phyloP scores from a whole-genome alignment of 2,113 vertebrate genomes.

The Nycticorax nycticorax region DNA sequence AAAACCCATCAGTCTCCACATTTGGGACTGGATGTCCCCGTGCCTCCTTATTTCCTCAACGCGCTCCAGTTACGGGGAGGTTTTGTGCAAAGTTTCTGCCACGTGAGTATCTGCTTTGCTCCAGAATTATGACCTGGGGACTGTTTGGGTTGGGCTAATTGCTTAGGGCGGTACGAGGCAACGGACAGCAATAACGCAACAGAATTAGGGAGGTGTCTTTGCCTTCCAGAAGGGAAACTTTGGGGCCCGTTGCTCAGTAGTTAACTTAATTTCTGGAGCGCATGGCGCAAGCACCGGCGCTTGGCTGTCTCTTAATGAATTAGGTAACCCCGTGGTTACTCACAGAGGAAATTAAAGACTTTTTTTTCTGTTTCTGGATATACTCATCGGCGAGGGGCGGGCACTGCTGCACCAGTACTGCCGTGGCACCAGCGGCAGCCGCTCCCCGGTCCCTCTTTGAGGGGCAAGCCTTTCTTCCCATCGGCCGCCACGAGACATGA shows the following conservation, averaged over 20 bases:
- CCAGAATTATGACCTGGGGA: not conserved
- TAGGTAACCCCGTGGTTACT: not conserved
- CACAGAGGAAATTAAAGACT: not conserved
- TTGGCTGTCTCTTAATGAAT: not conserved
- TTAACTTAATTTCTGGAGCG: not conserved
- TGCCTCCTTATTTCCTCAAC: not conserved
- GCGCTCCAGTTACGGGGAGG: not conserved
- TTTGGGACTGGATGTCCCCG: not conserved
- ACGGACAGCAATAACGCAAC: rapidly evolving
- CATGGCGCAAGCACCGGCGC: not conserved
- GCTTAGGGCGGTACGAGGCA: not conserved
- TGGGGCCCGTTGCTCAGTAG: rapidly evolving
- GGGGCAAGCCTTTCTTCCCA: not conserved
- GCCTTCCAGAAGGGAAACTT: not conserved
- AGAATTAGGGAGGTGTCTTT: not conserved
- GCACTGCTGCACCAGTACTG: not conserved
- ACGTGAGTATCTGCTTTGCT: not conserved
- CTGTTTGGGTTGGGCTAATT: not conserved
- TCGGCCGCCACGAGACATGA: not conserved
- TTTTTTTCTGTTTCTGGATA: not conserved
- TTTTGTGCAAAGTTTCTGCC: not conserved
- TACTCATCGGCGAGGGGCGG: not conserved
- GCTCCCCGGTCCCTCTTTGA: not conserved
- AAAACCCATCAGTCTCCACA: not conserved
- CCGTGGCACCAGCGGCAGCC: not conserved